Evolutionary conservation across 1,140 invertebrate species (phyloP), one percentile per base, ranked within the genome.

Genomic region (Micrasema longulum): DNA sequence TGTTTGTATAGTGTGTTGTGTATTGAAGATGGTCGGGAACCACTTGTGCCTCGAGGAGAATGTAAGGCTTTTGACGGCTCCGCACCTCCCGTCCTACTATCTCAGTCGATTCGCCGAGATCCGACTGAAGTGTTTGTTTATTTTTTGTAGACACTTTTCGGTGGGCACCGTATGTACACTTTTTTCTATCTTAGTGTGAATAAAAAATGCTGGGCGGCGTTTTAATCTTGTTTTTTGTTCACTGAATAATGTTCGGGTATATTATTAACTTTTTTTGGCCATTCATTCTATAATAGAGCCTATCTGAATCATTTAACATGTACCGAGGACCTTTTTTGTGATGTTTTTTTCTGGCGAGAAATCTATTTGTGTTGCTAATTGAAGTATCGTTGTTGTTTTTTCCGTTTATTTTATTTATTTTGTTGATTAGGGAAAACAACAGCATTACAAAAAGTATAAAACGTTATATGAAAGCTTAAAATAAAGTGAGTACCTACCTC

Each of bases 201-300:
- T 55, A 55, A 71, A 63, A 67, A 69, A 52, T 35, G 50, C 53
- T 62, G 36, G 60, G 57, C 48, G 50, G 62, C 62, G 74, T 73
- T 73, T 73, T 68, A 73, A 68, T 68, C 52, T 64, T 47, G 14
- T 69, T 73, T 73, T 71, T 71, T 71, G 45, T 31, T 47, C 38
- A 31, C 71, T 60, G 57, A 73, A 69, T 55, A 57, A 41, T 65
- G 66, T 47, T 69, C 48, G 47, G 66, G 64, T 68, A 26, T 64
- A 63, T 69, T 73, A 73, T 73, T 73, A 73, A 69, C 66, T 67
- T 72, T 73, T 73, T 68, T 68, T 66, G 62, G 55, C 55, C 18
- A 69, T 69, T 70, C 68, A 70, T 70, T 70, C 45, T 64, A 48
- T 64, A 63, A 69, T 53, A 63, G 38, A 64, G 43, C 68, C 68